Base-by-base conservation (phyloP, 2,113 vertebrate species). In the Noturus placidus region DNA sequence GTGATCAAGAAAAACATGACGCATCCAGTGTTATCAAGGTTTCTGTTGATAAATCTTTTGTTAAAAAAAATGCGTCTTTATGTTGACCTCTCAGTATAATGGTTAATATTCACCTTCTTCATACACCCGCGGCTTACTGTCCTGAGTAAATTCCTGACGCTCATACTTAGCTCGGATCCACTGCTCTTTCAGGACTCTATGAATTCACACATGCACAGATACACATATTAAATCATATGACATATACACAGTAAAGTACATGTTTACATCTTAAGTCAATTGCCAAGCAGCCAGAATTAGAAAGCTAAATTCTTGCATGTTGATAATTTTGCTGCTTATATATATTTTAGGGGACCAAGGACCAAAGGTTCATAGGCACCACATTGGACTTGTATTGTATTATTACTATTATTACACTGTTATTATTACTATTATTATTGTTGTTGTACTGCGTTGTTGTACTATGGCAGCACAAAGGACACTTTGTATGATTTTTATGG, bases 161-260 rank as follows among this genome's bases (percentile, higher is more conserved):
- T 98, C 96, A 0, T 98, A 98, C 90, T 97, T 98, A 27, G 97
- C 96, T 89, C 95, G 92, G 83, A 98, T 97, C 97, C 97, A 98
- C 91, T 98, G 97, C 87, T 98, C 97, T 90, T 93, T 95, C 89
- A 98, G 92, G 30, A 96, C 95, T 89, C 97, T 98, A 90, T 4
- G 7, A 67, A 59, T 10, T 69, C 52, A 78, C 83, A 84, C 83
- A 50, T 72, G 83, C 79, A 86, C 79, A 88, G 42, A 82, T 82
- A 82, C 52, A 84, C 80, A 85, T 38, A 87, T 78, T 50, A n/a
- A 78, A 52, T 14, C 50, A 8, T 38, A 19, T 7, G 22, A 11
- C 9, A 74, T 76, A 46, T 27, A 50, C 76, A n/a, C 5, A n/a
- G 0, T 15, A 17, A 0, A 76, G 38, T 13, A 25, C 38, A 46